Evolutionary conservation across 2,113 vertebrate genomes (phyloP).

Genomic region (Geococcyx californianus): DNA sequence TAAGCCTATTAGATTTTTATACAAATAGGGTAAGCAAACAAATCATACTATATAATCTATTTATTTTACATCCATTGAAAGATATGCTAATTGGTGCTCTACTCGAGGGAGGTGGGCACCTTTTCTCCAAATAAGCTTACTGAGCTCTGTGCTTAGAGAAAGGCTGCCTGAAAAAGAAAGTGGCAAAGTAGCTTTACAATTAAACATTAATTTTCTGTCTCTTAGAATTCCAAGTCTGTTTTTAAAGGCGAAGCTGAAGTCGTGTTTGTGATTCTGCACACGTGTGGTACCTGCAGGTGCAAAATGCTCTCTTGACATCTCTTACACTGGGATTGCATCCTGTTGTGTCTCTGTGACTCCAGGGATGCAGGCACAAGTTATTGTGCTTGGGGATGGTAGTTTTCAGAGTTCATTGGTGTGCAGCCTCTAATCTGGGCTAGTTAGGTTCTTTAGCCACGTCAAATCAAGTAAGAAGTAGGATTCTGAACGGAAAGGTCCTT

Average conservation of each 20-base stretch:
- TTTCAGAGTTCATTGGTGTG: background rate
- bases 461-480: background rate
- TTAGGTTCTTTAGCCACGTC: background rate
- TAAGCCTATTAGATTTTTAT: background rate
- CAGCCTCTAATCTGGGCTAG: background rate
- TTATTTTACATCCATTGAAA: background rate
- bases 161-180: background rate
- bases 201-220: background rate
- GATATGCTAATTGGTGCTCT: background rate
- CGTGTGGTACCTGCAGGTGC: background rate
- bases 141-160: background rate
- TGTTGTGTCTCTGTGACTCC: background rate
- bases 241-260: background rate
- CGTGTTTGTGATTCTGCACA: background rate
- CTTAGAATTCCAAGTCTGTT: background rate
- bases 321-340: background rate
- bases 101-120: background rate
- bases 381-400: background rate
- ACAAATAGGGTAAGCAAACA: background rate
- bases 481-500: background rate
- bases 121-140: background rate
- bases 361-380: background rate
- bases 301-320: background rate
- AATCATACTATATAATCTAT: background rate
- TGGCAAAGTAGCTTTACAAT: background rate